These are phyloP conservation scores for Uria lomvia DNA, from an alignment of 2,113 vertebrate species.

Conservation along the genomic window DNA sequence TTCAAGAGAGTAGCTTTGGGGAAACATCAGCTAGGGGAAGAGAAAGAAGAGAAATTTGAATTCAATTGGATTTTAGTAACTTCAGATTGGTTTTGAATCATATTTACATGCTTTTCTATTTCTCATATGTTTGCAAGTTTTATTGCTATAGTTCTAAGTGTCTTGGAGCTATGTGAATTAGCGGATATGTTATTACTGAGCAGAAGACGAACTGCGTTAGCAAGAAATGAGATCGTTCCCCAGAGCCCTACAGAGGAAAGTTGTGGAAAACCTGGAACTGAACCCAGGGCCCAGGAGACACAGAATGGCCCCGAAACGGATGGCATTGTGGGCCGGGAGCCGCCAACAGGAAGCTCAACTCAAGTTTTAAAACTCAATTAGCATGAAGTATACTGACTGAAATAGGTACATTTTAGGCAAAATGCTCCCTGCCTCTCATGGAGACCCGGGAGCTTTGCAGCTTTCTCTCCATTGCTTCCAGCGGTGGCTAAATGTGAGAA, in stretches of 20 bases:
- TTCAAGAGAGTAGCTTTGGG: background rate
- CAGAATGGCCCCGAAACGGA: background rate
- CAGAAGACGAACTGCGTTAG: background rate
- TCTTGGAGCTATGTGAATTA: constrained; percentile 14
- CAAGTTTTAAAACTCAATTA: background rate
- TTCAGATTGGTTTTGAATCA: constrained; percentile 20
- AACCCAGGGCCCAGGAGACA: background rate
- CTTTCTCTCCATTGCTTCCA: background rate
- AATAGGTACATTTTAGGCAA: background rate
- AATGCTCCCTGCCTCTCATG: background rate
- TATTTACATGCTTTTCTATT: background rate
- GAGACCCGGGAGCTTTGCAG: background rate
- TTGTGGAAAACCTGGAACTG: background rate
- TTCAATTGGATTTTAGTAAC: constrained; percentile 21
- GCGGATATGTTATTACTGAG: background rate
- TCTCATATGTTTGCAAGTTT: background rate
- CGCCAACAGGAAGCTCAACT: background rate
- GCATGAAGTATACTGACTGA: background rate
- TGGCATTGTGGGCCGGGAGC: background rate
- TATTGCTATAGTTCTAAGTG: background rate
- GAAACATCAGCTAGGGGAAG: background rate
- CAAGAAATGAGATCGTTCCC: background rate
- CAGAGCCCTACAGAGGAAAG: background rate
- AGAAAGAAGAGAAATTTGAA: background rate
- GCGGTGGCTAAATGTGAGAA: background rate